Evolutionary conservation across 1,140 invertebrate species (phyloP).

Genomic region (Fopius arisanus): DNA sequence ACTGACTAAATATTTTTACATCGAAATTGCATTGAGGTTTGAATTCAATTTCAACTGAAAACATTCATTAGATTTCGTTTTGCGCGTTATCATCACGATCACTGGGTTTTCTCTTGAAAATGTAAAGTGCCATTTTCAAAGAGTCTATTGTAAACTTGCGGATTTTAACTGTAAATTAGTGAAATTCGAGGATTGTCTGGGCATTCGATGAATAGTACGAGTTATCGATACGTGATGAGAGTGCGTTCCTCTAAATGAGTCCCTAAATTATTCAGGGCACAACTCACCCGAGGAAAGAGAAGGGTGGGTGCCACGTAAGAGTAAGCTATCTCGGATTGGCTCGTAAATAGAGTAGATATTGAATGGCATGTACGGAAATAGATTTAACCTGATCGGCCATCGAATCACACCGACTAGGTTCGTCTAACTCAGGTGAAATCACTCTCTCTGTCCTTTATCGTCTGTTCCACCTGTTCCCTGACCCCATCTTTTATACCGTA

Average conservation of each 20-base stretch:
- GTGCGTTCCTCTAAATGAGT: background rate
- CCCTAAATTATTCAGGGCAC: background rate
- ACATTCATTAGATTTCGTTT: no score
- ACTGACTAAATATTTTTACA: no score
- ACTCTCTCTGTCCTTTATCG: background rate
- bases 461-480: background rate
- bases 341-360: slow-evolving; percentile 1
- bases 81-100: no score
- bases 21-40: no score
- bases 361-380: background rate
- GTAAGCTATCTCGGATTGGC: background rate
- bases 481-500: background rate
- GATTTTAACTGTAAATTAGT: no score
- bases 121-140: no score
- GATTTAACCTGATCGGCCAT: background rate
- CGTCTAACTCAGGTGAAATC: background rate
- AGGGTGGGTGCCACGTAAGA: background rate
- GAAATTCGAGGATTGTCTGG: no score
- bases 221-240: background rate
- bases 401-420: background rate
- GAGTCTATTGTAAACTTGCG: no score
- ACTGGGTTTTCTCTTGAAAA: no score
- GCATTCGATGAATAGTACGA: no score
- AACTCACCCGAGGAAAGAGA: background rate
- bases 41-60: no score